Evolutionary conservation across 1,140 invertebrate species (phyloP).

Genomic region (Anastrepha obliqua): DNA sequence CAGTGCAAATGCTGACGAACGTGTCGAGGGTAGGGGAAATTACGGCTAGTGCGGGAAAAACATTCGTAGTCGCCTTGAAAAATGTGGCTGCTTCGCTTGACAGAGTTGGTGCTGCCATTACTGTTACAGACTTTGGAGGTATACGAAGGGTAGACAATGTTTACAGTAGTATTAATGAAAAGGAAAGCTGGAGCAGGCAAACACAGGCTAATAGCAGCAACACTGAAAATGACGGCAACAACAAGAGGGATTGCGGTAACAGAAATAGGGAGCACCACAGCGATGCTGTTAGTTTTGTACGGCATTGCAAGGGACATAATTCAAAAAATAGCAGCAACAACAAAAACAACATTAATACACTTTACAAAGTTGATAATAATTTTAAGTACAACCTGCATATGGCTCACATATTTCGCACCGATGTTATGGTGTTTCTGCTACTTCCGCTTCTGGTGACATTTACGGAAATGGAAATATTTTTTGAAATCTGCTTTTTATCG

Average conservation of each 20-base stretch:
- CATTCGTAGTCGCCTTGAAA: background rate
- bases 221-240: background rate
- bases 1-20: background rate
- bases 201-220: background rate
- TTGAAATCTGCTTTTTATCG: background rate
- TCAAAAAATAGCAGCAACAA: background rate
- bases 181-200: background rate
- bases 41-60: background rate
- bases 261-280: background rate
- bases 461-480: background rate
- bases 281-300: no score
- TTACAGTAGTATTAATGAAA: no score
- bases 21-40: background rate
- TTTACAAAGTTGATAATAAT: background rate
- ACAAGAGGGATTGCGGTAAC: background rate
- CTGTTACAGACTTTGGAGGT: background rate
- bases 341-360: background rate
- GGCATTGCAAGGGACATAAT: no score
- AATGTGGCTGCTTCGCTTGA: background rate
- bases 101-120: background rate
- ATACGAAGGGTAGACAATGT: background rate
- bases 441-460: conserved; percentile 16
- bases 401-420: background rate
- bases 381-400: no score
- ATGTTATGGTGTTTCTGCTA: background rate